Base-by-base conservation (phyloP, 2,113 vertebrate genomes). In the Morphnarchus princeps region DNA sequence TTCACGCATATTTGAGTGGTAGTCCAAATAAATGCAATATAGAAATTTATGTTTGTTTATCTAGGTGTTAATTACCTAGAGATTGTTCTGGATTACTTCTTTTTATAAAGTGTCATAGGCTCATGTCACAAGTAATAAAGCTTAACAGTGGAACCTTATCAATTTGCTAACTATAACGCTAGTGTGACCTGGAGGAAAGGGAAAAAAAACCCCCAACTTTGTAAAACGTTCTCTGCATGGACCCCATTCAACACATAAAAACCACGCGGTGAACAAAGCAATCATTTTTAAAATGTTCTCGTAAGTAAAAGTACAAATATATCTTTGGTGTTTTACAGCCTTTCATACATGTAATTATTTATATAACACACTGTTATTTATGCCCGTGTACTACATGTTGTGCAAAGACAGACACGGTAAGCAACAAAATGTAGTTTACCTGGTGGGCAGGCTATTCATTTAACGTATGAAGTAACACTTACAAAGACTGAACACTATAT, bases 41-140 rank as follows among this genome's bases (percentile, higher is more conserved):
- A 99, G 98, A 99, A 99, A 99, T 99, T 99, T 99, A 99, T 99
- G 99, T 99, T 99, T 99, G 99, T 99, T 99, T 99, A 99, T 99
- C 99, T 99, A 99, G 99, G 98, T 99, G 99, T 99, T 99, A 99
- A 99, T 99, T 99, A 99, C 99, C 98, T 98, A 98, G 99, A 99
- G 99, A 99, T 99, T 99, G 99, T 99, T 99, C 98, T 98, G 98
- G 99, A 99, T 99, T 99, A 98, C 98, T 98, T 98, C 98, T 98
- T 99, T 98, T 98, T 98, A 99, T 98, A 99, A 99, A 99, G 98
- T 98, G 98, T 98, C 98, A 98, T 98, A 98, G 98, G 98, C 98
- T 98, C 96, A 89, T 98, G 98, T 99, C 98, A 98, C 98, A 97
- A 98, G 97, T 99, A 99, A 99, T 99, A 99, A 99, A 99, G 98